These are phyloP conservation scores for Rhinichthys klamathensis DNA, from an alignment of 2,113 vertebrate genomes.

Conservation along the genomic window DNA sequence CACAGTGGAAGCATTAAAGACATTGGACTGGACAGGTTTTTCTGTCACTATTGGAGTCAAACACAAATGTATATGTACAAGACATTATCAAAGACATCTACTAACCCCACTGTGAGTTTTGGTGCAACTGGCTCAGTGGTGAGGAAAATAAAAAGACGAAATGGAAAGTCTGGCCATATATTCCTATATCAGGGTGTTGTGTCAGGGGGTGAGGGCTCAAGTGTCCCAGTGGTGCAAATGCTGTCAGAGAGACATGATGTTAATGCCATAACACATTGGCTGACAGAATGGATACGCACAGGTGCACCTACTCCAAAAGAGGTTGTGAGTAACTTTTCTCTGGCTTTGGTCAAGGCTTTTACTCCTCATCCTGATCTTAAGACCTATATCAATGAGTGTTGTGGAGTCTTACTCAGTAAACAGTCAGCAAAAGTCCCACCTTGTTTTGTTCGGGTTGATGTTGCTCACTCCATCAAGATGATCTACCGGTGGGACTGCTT, in stretches of 20 bases:
- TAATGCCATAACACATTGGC: no score
- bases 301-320: slow-evolving; percentile 7
- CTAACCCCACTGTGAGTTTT: slow-evolving; percentile 8
- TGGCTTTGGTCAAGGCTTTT: slow-evolving; percentile 33
- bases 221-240: neutral
- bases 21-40: neutral
- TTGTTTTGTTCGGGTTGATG: slow-evolving; percentile 6
- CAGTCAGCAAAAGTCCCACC: neutral
- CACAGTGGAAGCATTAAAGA: neutral
- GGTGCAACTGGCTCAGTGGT: slow-evolving; percentile 31
- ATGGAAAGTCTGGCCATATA: slow-evolving; percentile 14
- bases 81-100: slow-evolving; percentile 3
- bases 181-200: slow-evolving; percentile 24
- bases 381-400: slow-evolving; percentile 36
- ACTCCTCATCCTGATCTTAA: slow-evolving; percentile 14
- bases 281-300: neutral
- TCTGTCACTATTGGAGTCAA: neutral
- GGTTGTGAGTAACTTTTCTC: neutral
- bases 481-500: slow-evolving; percentile 17
- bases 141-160: neutral
- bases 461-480: slow-evolving; percentile 10
- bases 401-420: slow-evolving; percentile 38
- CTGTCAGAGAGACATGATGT: neutral
- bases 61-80: neutral
- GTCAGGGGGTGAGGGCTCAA: neutral